Evolutionary conservation across 1,140 invertebrate species (phyloP), one percentile per base, ranked within the genome.

Genomic region (Cyclina sinensis): DNA sequence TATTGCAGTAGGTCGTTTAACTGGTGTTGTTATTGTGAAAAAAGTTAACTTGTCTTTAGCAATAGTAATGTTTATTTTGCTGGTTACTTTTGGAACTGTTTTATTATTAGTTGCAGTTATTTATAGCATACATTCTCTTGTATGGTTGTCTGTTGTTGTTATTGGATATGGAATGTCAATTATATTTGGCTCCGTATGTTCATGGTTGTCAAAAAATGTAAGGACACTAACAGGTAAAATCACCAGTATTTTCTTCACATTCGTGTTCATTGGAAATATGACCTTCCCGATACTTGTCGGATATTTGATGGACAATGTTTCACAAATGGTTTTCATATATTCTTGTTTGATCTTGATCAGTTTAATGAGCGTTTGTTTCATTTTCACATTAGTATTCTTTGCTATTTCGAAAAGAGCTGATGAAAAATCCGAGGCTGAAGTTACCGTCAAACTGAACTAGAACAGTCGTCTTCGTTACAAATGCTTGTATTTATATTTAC

Each of bases 181-280:
- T 4, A 86, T 86, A 12, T 86, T 86, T 76, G 48, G 62, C 59
- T 86, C 65, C 35, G 32, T 86, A 30, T 76, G 74, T 59, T 74
- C 83, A 24, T 86, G 83, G 83, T 16, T 76, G 12, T 86, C 83
- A 1, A n/a, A 86, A 76, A 74, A 86, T 18, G 27, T 86, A n/a
- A 70, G 83, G 48, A 54, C 68, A 14, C 37, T 86, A 1, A 86
- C 83, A 1, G 83, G 83, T n/a, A 86, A 76, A 51, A 86, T 76
- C n/a, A 24, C 83, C 9, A 86, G 83, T 46, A 59, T 86, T 57
- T 86, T 59, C 21, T 86, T 86, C 24, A 51, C 76, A n/a, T 86
- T 74, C 35, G 21, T 76, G n/a, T 57, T 12, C 1, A 51, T 27
- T 0, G 83, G 83, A 35, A 51, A 11, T 62, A 76, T 76, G 73